Evolutionary conservation across 2,797 vertebrate species (phyloP), one percentile per base, ranked within the genome.

Genomic region (Sebastes itinus): DNA sequence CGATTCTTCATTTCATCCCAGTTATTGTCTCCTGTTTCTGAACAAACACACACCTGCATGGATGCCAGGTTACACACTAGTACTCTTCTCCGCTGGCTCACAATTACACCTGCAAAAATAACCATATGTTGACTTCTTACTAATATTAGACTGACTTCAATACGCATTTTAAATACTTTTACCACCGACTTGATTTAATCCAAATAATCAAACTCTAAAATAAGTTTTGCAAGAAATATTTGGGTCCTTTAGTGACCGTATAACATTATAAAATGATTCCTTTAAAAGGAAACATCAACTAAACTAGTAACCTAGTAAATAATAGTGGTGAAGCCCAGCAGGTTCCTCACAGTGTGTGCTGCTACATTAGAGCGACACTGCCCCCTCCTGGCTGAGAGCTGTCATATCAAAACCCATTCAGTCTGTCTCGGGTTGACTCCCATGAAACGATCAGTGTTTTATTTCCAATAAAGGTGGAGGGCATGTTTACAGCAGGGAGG

Each of bases 371-470:
- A 77, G 46, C 68, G 58, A 73, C 81, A 85, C 78, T 86, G 88
- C 90, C 92, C 85, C 88, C 93, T 87, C 4, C 75, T 92, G 94
- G 93, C 73, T 49, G 62, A 1, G 72, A 22, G 3, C 14, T 2
- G 23, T 60, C 55, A 38, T 38, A 84, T 30, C 55, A 60, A 78
- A 30, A 58, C 54, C 58, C n/a, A 10, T n/a, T 20, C 18, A 52
- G n/a, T 30, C 28, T n/a, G 16, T 38, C 60, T 46, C 10, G 33
- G 28, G 27, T 25, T 38, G 61, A 66, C 10, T 61, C 33, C 22
- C 18, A 46, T 1, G 6, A 64, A 52, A 20, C 27, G 38, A 20
- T 71, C 7, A 25, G 7, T 7, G 28, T 27, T 54, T 54, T 49
- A 4, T 25, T 30, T 46, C 9, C 22, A 38, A 16, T 33, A 46